Percentiles rank a stretch among this genome's conserved stretches.
Evolutionary conservation across 2,113 vertebrate genomes (phyloP).

Genomic region (Chunga burmeisteri): DNA sequence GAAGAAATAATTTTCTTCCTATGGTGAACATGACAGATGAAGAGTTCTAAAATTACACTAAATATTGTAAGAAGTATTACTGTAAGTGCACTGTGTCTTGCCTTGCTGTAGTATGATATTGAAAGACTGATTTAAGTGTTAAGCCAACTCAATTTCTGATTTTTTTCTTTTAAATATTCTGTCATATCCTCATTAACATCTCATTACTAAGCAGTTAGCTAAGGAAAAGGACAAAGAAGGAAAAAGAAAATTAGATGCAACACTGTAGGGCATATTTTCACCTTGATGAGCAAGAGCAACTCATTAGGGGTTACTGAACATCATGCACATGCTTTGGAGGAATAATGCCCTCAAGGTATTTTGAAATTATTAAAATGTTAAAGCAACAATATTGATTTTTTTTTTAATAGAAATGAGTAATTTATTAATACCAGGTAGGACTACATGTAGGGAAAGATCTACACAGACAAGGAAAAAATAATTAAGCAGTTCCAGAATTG

Average conservation of each 20-base stretch:
- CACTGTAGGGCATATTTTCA: constrained; percentile 16
- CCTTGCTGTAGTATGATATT: neutral
- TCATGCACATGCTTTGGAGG: neutral
- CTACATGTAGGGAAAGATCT: neutral
- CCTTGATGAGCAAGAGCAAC: constrained; percentile 47
- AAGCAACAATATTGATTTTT: neutral
- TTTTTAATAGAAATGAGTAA: neutral
- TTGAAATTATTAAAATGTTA: constrained; percentile 21
- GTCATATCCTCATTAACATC: constrained; percentile 20
- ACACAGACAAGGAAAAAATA: neutral
- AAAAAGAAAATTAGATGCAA: constrained; percentile 51
- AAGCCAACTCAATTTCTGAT: neutral
- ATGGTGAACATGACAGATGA: neutral
- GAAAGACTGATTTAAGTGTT: neutral
- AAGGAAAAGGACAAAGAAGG: constrained; percentile 45
- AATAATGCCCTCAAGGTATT: constrained; percentile 15
- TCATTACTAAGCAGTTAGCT: constrained; percentile 42
- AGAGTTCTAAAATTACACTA: neutral
- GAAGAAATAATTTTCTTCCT: neutral
- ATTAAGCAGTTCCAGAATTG: neutral
- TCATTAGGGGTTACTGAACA: constrained; percentile 42
- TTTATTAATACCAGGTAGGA: neutral
- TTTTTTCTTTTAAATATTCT: neutral
- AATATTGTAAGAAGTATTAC: neutral
- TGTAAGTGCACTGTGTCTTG: neutral